phyloP scores from a whole-genome alignment of 2,113 vertebrate species.

The Zosterops japonicus region DNA sequence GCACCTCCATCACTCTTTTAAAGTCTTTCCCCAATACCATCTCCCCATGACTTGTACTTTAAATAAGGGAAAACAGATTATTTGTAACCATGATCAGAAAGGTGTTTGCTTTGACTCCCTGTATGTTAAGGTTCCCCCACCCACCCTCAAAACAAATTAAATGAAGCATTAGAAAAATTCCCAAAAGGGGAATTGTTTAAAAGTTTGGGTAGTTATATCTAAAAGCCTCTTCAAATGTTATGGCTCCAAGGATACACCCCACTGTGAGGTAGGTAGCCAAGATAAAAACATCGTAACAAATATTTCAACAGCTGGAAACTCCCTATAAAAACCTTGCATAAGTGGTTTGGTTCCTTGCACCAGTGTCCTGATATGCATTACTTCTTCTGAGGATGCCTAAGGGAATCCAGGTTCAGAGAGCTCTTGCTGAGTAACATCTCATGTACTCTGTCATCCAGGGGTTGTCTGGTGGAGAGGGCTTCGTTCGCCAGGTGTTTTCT shows the following conservation, averaged over 20 bases:
- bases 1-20: constrained; percentile 21
- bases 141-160: not conserved
- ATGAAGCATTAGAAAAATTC: constrained; percentile 39
- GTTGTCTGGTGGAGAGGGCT: constrained; percentile 77
- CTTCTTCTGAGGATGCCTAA: not conserved
- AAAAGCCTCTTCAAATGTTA: constrained; percentile 50
- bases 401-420: constrained; percentile 67
- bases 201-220: constrained; percentile 29
- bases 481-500: constrained; percentile 64
- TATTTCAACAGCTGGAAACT: constrained; percentile 53
- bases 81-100: not conserved
- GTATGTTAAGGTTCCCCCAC: not conserved
- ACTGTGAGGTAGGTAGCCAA: constrained; percentile 62
- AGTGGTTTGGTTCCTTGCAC: constrained; percentile 59
- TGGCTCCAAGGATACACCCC: constrained; percentile 55
- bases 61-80: not conserved
- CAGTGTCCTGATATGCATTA: constrained; percentile 21
- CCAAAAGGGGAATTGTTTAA: constrained; percentile 50
- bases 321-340: constrained; percentile 61
- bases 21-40: not conserved
- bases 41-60: not conserved
- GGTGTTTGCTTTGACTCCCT: not conserved
- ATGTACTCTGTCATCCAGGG: constrained; percentile 97
- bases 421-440: constrained; percentile 90
- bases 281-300: constrained; percentile 50